These are phyloP conservation scores for Perizoma affinitatum DNA, from an alignment of 2,888 invertebrate species.

Conservation along the genomic window DNA sequence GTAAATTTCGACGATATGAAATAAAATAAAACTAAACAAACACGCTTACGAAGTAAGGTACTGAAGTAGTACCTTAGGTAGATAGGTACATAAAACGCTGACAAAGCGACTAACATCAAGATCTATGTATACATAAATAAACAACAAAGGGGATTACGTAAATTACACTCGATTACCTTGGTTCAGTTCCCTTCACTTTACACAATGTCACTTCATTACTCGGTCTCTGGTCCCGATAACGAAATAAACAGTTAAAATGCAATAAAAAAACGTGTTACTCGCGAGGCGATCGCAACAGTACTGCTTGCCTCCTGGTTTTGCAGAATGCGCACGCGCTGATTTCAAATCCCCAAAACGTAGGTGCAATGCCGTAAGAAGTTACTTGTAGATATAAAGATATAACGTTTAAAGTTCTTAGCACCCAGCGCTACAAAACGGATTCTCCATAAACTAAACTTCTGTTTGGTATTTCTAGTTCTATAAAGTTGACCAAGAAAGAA, in stretches of 20 bases:
- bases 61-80: too few relatives aligned
- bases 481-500: too few relatives aligned
- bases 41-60: too few relatives aligned
- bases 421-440: too few relatives aligned
- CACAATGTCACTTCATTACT: conserved; percentile 22
- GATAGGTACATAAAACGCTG: too few relatives aligned
- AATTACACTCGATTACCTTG: conserved; percentile 23
- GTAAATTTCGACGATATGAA: too few relatives aligned
- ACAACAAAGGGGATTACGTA: conserved; percentile 11
- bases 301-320: conserved; percentile 18
- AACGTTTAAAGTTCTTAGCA: too few relatives aligned
- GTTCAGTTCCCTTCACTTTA: conserved; percentile 26
- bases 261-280: conserved; percentile 17
- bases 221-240: conserved; percentile 12
- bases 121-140: conserved; percentile 5
- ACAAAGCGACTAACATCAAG: too few relatives aligned
- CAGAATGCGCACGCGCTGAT: conserved; percentile 26
- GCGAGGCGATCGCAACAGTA: conserved; percentile 19
- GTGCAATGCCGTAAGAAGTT: conserved; percentile 18
- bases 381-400: conserved; percentile 3
- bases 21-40: too few relatives aligned
- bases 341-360: conserved; percentile 24
- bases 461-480: too few relatives aligned
- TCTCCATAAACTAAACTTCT: too few relatives aligned
- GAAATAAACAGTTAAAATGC: conserved; percentile 8